A percentile compares a stretch with the other conserved stretches of the same genome.
Conservation (phyloP, 1,140 invertebrate genomes). For the Megalopta genalis region DNA sequence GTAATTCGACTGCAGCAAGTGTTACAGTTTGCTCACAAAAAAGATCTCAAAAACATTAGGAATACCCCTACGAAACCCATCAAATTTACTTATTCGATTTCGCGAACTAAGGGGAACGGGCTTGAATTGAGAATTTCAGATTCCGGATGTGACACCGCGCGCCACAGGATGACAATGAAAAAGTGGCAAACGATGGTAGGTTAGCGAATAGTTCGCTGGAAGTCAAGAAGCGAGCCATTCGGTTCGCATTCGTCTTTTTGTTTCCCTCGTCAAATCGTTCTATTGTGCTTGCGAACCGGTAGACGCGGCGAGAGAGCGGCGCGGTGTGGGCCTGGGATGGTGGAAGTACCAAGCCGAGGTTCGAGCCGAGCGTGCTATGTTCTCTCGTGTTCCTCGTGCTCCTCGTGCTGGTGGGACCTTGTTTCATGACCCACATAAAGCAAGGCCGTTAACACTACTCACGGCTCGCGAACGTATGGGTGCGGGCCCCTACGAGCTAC, state of each 20-base stretch:
- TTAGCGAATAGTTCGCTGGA: too few relatives aligned
- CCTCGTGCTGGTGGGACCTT: conserved; percentile 75
- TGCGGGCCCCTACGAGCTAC: conserved; percentile 42
- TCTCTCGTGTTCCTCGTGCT: conserved; percentile 71
- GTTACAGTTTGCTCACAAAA: too few relatives aligned
- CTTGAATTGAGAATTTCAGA: too few relatives aligned
- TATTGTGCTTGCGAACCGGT: neutral
- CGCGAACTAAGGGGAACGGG: too few relatives aligned
- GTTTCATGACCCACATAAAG: conserved; percentile 79
- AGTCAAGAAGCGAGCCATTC: neutral
- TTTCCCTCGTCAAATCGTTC: conserved; percentile 5
- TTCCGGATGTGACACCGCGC: too few relatives aligned
- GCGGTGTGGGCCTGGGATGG: neutral
- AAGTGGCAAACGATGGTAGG: too few relatives aligned
- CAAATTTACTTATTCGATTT: too few relatives aligned
- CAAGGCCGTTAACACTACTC: conserved; percentile 77
- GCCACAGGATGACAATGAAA: too few relatives aligned
- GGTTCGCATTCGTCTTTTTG: neutral
- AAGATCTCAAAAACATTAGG: too few relatives aligned
- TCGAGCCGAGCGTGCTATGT: conserved; percentile 54
- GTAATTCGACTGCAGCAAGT: too few relatives aligned
- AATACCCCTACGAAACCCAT: too few relatives aligned
- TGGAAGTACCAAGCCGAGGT: neutral
- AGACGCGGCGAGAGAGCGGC: neutral
- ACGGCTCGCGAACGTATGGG: conserved; percentile 38